Evolutionary conservation across 1,140 invertebrate species (phyloP).

Genomic region (Drosophila tropicalis): DNA sequence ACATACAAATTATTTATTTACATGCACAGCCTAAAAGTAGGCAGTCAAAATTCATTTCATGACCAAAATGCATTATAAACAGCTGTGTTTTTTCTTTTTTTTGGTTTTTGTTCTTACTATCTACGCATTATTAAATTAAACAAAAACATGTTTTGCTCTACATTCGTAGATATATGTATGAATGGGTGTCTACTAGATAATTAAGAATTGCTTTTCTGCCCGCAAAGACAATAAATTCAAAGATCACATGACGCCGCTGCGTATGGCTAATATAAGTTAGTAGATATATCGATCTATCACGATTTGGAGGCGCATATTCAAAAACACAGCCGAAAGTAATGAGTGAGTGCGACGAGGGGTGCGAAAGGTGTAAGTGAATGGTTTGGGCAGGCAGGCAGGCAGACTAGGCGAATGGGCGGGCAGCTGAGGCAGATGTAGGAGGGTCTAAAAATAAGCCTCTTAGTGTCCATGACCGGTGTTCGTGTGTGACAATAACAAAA

Average conservation of each 20-base stretch:
- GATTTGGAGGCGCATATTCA: conserved; percentile 12
- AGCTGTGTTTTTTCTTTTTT: conserved; percentile 21
- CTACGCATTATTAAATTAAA: conserved; percentile 21
- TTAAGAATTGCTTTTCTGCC: conserved; percentile 19
- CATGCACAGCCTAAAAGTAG: conserved; percentile 53
- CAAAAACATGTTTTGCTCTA: conserved; percentile 32
- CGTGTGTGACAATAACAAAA: conserved; percentile 43
- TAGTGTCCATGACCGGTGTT: conserved; percentile 29
- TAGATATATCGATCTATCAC: conserved; percentile 66
- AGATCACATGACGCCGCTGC: conserved; percentile 39
- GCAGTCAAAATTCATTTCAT: conserved; percentile 21
- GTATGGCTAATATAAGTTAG: conserved; percentile 13
- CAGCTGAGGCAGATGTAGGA: conserved; percentile 10
- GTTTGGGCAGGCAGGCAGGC: too few relatives aligned
- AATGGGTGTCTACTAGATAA: conserved; percentile 4
- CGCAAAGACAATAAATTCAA: conserved; percentile 1
- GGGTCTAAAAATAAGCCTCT: conserved; percentile 63
- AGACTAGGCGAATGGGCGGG: too few relatives aligned
- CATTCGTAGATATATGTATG: too few relatives aligned
- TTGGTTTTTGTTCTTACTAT: not conserved
- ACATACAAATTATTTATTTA: conserved; percentile 20
- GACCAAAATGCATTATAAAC: conserved; percentile 2
- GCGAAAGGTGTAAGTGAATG: conserved; percentile 1
- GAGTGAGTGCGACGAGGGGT: not conserved
- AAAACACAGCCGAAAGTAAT: conserved; percentile 27